Conservation (phyloP, 2,797 vertebrate species). For the Phyllotis vaccarum region DNA sequence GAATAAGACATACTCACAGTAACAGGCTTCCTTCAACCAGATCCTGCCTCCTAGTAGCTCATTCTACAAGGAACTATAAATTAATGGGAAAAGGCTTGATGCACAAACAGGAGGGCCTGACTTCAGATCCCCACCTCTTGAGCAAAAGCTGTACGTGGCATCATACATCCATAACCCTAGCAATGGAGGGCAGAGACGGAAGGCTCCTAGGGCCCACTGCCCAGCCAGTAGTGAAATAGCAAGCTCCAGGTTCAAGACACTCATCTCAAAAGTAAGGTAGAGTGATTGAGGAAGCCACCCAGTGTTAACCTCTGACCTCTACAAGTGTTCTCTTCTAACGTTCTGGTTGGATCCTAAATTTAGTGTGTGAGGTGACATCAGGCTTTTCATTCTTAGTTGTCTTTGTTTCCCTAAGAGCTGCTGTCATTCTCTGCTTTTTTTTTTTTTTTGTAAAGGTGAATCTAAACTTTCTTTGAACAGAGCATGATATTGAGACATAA, state of each 20-base stretch:
- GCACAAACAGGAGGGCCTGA: neutral
- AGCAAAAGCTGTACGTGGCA: neutral
- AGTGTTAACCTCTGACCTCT: neutral
- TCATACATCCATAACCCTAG: neutral
- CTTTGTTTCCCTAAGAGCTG: neutral
- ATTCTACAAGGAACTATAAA: neutral
- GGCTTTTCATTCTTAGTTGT: neutral
- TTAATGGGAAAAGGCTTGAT: neutral
- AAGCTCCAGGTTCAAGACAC: neutral
- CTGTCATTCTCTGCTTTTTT: neutral
- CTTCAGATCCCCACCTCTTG: neutral
- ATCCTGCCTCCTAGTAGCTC: neutral
- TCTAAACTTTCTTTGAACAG: neutral
- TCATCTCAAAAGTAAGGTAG: too few species aligned
- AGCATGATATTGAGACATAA: neutral
- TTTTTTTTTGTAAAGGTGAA: neutral
- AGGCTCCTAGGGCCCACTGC: neutral
- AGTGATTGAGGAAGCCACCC: neutral
- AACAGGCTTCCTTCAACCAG: too few species aligned
- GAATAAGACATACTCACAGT: neutral
- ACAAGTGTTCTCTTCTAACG: neutral
- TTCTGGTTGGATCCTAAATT: neutral
- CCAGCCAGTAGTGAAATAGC: neutral
- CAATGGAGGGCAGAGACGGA: too few species aligned
- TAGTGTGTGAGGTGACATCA: neutral